Evolutionary conservation across 2,888 invertebrate genomes (phyloP), one percentile per base, ranked within the genome.

Genomic region (Pammene fasciana): DNA sequence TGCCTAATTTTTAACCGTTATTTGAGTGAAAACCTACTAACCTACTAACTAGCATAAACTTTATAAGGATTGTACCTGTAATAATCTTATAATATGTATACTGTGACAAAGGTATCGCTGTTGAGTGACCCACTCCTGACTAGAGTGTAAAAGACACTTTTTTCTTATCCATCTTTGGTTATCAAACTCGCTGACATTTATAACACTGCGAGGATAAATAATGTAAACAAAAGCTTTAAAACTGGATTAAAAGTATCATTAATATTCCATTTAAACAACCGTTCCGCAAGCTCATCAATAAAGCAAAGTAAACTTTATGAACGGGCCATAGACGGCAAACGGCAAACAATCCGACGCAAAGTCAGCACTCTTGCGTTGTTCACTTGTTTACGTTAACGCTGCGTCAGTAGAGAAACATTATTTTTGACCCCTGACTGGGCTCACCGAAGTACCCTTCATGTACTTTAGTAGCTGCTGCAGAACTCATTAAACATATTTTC

Each of bases 231-330:
- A 43, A 43, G 13, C 18, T 45, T 11, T 36, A 6, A 34, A 48
- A 36, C 45, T 26, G 5, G 5, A n/a, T 46, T 34, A 9, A 46
- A 36, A 60, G 26, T 48, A 9, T 18, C 50, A 57, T 64, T 68
- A 68, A 52, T 68, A 65, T 65, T 57, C 57, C 18, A 36, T 26
- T 26, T 26, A 26, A 26, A 26, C 26, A 18, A 65, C 26, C 52
- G 46, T 77, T 76, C 80, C 77, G 72, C 75, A 68, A 76, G 70
- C 79, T 80, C 80, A 83, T 83, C 82, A 79, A 80, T 82, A 79
- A 78, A 73, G 76, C 73, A 74, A 77, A 79, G 77, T 76, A 80
- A 82, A 83, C 79, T 80, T 52, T 78, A 77, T 78, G 26, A 26
- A 26, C 26, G 26, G 26, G 18, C 38, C 68, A 65, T 41, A 54